Base-by-base conservation (phyloP, 2,797 vertebrate genomes). In the Cynopterus sphinx region DNA sequence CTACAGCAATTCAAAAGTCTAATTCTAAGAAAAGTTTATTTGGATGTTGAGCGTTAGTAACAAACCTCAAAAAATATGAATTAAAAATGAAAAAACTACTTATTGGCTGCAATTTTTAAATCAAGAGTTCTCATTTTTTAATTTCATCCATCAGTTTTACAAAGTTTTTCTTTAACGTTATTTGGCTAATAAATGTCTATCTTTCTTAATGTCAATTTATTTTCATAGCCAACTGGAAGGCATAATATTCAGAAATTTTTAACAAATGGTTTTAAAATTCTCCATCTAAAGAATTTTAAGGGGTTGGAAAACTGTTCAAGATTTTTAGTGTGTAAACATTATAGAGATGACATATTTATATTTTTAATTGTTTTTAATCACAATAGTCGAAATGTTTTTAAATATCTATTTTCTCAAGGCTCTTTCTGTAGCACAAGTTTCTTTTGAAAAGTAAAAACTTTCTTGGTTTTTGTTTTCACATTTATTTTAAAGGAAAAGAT, bases 51-150 rank as follows among this genome's bases (percentile, higher is more conserved):
- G 13, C 87, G 88, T 83, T 79, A 78, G 59, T 87, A 41, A 49
- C 36, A 73, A 85, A 85, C 28, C 19, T 86, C 63, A 63, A 31
- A 88, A 93, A 87, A 74, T 36, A 46, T 21, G 46, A 95, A 70
- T 33, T 49, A 83, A 90, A 63, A 91, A 41, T 67, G 51, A 15
- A 86, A 95, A 57, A 93, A 21, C 33, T 78, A 10, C 3, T 59
- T 73, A 15, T 33, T 95, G 49, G n/a, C 70, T 95, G 21, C 8
- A 89, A n/a, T 74, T 91, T 94, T 77, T 95, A 82, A 88, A 82
- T 31, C 39, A 2, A 2, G 70, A 71, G 59, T 33, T 36, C 28
- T 84, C 1, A 1, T 87, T 94, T 95, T 94, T 53, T 53, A 79
- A 36, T 89, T 71, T 9, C 36, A 61, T 51, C 36, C 1, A 70